Percentiles rank a stretch among this genome's conserved stretches.
phyloP scores from a whole-genome alignment of 1,140 invertebrate genomes.

The Dreissena rostriformis region DNA sequence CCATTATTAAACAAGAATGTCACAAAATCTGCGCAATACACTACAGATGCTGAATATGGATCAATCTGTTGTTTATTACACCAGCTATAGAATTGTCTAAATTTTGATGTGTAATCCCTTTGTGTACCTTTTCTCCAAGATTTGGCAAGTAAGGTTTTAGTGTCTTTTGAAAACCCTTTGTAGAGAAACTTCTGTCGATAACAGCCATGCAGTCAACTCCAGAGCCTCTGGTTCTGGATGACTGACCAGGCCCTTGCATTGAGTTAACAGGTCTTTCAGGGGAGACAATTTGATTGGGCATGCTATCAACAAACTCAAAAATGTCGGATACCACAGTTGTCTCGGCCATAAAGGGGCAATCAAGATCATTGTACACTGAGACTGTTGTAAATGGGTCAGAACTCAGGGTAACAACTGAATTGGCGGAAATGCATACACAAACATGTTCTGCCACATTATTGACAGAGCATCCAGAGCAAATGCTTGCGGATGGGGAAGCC shows the following conservation, averaged over 20 bases:
- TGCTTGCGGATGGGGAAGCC: conserved; percentile 47
- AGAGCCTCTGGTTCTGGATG: conserved; percentile 37
- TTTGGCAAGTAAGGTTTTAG: conserved; percentile 36
- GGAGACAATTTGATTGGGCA: conserved; percentile 24
- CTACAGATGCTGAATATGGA: no score
- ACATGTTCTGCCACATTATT: conserved; percentile 53
- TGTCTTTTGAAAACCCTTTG: conserved; percentile 35
- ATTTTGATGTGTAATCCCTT: conserved; percentile 42
- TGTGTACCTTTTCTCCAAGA: conserved; percentile 44
- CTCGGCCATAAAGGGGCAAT: conserved; percentile 55
- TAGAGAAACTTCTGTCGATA: conserved; percentile 33
- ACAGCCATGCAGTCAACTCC: conserved; percentile 30
- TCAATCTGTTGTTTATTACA: no score
- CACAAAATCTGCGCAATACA: no score
- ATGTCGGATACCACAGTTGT: conserved; percentile 14
- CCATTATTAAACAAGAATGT: no score
- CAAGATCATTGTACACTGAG: conserved; percentile 56
- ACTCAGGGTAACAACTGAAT: conserved; percentile 42
- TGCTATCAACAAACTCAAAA: conserved; percentile 21
- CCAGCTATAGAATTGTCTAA: conserved; percentile 39
- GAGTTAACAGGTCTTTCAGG: conserved; percentile 11
- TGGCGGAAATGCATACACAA: conserved; percentile 56
- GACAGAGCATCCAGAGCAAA: conserved; percentile 53
- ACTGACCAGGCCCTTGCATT: conserved; percentile 14
- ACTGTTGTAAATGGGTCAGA: conserved; percentile 41